Percentiles rank a stretch among this genome's conserved stretches.
Conservation (phyloP, 2,113 vertebrate species). For the Pelvicachromis taeniatus region DNA sequence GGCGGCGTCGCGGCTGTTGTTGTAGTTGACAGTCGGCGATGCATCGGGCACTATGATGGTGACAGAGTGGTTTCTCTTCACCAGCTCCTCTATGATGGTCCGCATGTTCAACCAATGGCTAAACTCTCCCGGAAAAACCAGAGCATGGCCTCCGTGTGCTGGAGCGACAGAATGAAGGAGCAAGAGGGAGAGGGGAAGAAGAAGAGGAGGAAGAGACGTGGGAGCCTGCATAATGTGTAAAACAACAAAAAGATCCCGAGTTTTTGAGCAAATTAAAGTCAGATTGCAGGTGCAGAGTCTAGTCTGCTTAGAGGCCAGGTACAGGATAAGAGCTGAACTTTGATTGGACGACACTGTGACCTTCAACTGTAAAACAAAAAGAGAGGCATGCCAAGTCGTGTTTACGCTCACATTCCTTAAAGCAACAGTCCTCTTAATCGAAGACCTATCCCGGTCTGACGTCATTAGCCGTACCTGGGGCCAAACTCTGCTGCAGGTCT, state of each 20-base stretch:
- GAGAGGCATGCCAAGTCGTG: background rate
- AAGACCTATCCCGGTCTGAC: background rate
- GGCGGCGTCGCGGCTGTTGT: background rate
- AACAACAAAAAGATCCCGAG: background rate
- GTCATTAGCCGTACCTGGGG: no score
- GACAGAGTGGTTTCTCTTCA: constrained; percentile 16
- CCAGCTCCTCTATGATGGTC: constrained; percentile 19
- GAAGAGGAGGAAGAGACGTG: background rate
- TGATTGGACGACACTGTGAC: background rate
- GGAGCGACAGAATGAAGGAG: background rate
- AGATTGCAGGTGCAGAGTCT: background rate
- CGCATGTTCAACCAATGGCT: constrained; percentile 41
- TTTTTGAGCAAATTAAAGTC: background rate
- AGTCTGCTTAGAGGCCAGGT: background rate
- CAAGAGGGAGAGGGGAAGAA: background rate
- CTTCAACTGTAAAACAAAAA: background rate
- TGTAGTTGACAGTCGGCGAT: background rate
- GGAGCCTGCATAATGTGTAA: background rate
- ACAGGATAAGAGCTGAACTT: background rate
- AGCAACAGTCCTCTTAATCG: background rate
- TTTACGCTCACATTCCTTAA: rapidly evolving
- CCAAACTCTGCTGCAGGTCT: no score
- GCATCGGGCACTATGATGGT: background rate
- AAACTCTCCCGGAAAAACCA: constrained; percentile 25
- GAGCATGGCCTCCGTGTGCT: background rate